These are phyloP conservation scores for Noctua pronuba DNA, from an alignment of 2,888 invertebrate genomes.

Conservation along the genomic window DNA sequence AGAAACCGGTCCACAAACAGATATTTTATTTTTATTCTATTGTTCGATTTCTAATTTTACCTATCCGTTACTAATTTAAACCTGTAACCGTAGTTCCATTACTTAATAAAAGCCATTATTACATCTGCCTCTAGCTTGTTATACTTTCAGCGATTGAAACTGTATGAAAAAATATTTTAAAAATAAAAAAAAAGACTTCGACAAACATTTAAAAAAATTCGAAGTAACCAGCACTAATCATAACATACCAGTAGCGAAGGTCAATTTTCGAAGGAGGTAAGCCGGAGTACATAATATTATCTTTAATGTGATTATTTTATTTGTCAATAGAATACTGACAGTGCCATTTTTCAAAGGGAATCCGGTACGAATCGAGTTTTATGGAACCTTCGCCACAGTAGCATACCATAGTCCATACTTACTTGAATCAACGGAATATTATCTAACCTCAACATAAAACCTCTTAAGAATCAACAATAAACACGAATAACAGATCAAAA, in stretches of 20 bases:
- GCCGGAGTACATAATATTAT: too few species aligned
- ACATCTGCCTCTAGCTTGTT: not conserved
- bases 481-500: conserved; percentile 12
- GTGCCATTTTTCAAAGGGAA: too few species aligned
- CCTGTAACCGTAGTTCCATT: not conserved
- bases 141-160: not conserved
- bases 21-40: not conserved
- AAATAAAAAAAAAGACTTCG: not conserved
- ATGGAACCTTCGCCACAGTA: too few species aligned
- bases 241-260: not conserved
- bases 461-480: not conserved
- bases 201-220: not conserved
- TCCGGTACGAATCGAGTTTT: too few species aligned
- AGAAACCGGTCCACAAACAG: not conserved
- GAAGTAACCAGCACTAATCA: not conserved
- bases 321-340: too few species aligned
- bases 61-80: conserved; percentile 7
- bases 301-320: too few species aligned
- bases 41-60: not conserved
- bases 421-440: not conserved
- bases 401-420: not conserved
- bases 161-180: not conserved
- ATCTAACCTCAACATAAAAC: conserved; percentile 21
- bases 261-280: too few species aligned
- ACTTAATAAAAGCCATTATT: not conserved